Conservation (phyloP, 2,888 invertebrate genomes). For the Microplitis manilae region DNA sequence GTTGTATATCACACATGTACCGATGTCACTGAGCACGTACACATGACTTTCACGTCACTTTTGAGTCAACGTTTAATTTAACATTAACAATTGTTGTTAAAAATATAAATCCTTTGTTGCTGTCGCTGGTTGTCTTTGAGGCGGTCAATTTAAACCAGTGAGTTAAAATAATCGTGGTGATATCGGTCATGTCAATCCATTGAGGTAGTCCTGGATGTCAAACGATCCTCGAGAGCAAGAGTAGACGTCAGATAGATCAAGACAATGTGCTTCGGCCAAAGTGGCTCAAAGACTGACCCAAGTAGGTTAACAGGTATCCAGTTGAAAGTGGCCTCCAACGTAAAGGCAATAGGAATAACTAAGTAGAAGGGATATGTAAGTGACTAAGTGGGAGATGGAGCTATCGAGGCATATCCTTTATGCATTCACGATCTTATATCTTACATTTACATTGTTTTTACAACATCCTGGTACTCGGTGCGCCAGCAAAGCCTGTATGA, state of each 20-base stretch:
- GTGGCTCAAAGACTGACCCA: slow-evolving; percentile 64
- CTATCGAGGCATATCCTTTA: slow-evolving; percentile 18
- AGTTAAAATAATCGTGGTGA: too few species aligned
- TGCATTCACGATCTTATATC: slow-evolving; percentile 33
- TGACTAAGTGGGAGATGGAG: slow-evolving; percentile 40
- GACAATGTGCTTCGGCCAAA: slow-evolving; percentile 40
- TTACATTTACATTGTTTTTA: slow-evolving; percentile 14
- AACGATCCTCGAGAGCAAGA: not conserved
- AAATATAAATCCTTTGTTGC: not conserved
- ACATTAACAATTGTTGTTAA: not conserved
- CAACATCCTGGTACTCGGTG: slow-evolving; percentile 11
- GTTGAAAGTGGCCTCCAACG: slow-evolving; percentile 63
- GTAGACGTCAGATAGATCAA: not conserved
- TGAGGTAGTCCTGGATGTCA: not conserved
- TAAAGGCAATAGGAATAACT: slow-evolving; percentile 45
- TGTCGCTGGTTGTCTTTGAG: too few species aligned
- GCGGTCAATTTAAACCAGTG: too few species aligned
- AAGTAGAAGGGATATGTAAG: slow-evolving; percentile 50
- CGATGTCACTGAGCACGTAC: slow-evolving; percentile 3
- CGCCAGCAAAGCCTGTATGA: not conserved
- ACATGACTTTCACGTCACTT: not conserved
- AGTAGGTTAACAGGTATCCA: slow-evolving; percentile 70
- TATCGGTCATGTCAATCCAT: not conserved
- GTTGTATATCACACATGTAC: slow-evolving; percentile 13
- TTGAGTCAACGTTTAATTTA: not conserved